Evolutionary conservation across 2,888 invertebrate species (phyloP).

Genomic region (Epinotia bilunana): DNA sequence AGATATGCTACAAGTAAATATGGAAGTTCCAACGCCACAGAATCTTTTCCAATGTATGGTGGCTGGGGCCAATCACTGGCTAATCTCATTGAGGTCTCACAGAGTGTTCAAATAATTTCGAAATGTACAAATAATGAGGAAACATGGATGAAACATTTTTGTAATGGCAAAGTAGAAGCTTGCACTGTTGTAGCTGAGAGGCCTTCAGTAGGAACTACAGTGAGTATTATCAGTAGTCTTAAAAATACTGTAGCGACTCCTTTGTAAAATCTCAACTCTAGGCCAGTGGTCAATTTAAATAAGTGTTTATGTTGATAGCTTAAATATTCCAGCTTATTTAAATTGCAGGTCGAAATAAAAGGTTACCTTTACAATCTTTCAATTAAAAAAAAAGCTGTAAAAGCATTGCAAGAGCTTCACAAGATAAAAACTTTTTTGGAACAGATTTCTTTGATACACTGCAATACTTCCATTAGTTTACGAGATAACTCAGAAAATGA

Average conservation of each 20-base stretch:
- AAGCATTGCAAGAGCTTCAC: slow-evolving; percentile 83
- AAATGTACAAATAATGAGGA: slow-evolving; percentile 69
- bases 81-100: slow-evolving; percentile 84
- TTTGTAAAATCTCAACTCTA: too few species aligned
- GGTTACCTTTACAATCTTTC: slow-evolving; percentile 86
- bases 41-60: slow-evolving; percentile 85
- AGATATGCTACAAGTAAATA: slow-evolving; percentile 88
- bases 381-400: slow-evolving; percentile 84
- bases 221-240: slow-evolving; percentile 53
- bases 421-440: slow-evolving; percentile 85
- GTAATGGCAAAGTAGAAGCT: slow-evolving; percentile 72
- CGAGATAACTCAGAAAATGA: slow-evolving; percentile 86
- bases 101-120: slow-evolving; percentile 85
- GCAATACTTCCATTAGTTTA: slow-evolving; percentile 87
- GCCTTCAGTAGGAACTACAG: slow-evolving; percentile 89
- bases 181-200: slow-evolving; percentile 69
- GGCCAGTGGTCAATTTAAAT: too few species aligned
- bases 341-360: slow-evolving; percentile 83
- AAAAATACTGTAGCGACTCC: background rate
- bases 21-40: slow-evolving; percentile 77
- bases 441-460: slow-evolving; percentile 86
- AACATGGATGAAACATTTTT: slow-evolving; percentile 85
- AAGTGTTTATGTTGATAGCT: slow-evolving; percentile 7
- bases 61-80: slow-evolving; percentile 88
- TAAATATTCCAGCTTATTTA: slow-evolving; percentile 7